Evolutionary conservation across 2,113 vertebrate species (phyloP).

Genomic region (Cheirogaleus medius): DNA sequence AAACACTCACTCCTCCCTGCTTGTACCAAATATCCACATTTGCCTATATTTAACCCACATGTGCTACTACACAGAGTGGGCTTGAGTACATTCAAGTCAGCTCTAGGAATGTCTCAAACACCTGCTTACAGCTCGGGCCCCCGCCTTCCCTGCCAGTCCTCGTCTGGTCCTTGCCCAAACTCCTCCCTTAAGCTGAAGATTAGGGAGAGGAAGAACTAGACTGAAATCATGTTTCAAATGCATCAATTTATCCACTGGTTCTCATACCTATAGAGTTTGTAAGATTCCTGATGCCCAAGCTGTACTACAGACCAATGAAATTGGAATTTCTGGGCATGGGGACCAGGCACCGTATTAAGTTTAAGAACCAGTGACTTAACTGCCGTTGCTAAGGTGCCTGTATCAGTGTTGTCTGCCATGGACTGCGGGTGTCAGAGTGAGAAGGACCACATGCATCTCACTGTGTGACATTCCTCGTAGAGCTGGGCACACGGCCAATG

Average conservation of each 20-base stretch:
- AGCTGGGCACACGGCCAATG: not conserved
- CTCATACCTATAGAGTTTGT: not conserved
- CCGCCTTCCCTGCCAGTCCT: not conserved
- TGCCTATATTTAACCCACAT: not conserved
- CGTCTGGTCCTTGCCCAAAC: not conserved
- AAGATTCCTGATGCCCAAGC: not conserved
- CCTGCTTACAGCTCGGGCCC: not conserved
- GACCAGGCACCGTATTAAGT: not conserved
- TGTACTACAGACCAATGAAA: not conserved
- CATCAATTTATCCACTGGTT: not conserved
- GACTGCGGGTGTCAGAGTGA: not conserved
- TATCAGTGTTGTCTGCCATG: too few species aligned
- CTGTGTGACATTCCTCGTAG: not conserved
- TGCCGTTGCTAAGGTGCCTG: not conserved
- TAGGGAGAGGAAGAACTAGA: not conserved
- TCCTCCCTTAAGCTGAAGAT: not conserved
- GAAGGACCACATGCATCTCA: not conserved
- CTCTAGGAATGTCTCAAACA: not conserved
- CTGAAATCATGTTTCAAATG: not conserved
- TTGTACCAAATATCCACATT: not conserved
- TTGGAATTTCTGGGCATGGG: not conserved
- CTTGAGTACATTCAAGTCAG: accelerated
- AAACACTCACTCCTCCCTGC: not conserved
- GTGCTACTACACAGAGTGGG: not conserved
- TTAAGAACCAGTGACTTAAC: not conserved